A percentile compares a stretch with the other conserved stretches of the same genome.
Evolutionary conservation across 2,113 vertebrate genomes (phyloP).

Genomic region (Thryonomys swinderianus): DNA sequence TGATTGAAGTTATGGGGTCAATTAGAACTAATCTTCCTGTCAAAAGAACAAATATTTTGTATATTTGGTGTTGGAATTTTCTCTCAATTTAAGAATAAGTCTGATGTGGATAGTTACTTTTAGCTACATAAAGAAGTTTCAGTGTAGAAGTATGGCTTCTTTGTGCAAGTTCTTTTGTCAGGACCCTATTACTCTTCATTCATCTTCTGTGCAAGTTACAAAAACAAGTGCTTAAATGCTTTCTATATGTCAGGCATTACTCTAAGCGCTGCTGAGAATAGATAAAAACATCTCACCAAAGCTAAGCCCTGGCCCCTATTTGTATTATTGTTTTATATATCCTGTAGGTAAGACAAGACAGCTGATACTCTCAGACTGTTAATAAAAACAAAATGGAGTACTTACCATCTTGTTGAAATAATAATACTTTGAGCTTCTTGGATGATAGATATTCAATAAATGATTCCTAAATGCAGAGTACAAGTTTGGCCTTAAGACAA

Average conservation of each 20-base stretch:
- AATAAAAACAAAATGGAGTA: background rate
- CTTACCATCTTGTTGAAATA: conserved; percentile 29
- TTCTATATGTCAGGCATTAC: background rate
- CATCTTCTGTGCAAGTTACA: background rate
- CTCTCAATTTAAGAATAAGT: background rate
- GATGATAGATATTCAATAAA: conserved; percentile 2
- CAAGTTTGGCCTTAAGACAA: background rate
- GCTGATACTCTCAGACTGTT: background rate
- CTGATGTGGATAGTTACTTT: background rate
- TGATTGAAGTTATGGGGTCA: background rate
- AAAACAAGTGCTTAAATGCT: conserved; percentile 31
- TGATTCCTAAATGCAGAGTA: conserved; percentile 19
- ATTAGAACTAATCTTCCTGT: background rate
- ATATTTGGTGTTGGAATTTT: background rate
- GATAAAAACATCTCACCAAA: background rate
- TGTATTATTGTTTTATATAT: background rate
- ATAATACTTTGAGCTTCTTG: conserved; percentile 34
- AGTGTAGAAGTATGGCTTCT: background rate
- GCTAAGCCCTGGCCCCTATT: background rate
- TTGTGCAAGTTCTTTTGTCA: background rate
- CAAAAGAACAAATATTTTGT: background rate
- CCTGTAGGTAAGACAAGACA: background rate
- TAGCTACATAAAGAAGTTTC: background rate
- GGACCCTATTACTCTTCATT: conserved; percentile 26
- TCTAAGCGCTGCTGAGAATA: background rate